Percentiles rank a stretch among this genome's conserved stretches.
These are phyloP conservation scores for Coregonus clupeaformis DNA, from an alignment of 2,113 vertebrate species.

Conservation along the genomic window DNA sequence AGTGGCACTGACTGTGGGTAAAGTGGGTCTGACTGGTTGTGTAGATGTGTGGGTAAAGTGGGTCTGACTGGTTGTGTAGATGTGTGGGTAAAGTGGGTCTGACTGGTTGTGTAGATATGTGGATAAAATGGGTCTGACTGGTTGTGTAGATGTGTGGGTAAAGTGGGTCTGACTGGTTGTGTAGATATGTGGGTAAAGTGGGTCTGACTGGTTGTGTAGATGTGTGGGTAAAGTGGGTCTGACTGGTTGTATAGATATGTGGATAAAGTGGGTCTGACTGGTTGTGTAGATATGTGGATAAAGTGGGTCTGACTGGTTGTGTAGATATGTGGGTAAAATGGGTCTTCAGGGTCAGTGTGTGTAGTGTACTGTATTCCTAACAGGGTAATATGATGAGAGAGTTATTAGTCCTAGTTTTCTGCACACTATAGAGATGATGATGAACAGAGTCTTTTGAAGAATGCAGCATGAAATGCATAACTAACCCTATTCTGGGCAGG, in stretches of 20 bases:
- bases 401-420: conserved; percentile 53
- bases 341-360: conserved; percentile 57
- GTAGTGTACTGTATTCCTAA: conserved; percentile 48
- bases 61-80: too few species aligned
- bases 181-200: too few species aligned
- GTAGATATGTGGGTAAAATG: conserved; percentile 51
- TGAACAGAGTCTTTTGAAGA: conserved; percentile 45
- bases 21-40: too few species aligned
- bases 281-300: too few species aligned
- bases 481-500: neutral
- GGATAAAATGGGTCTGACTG: too few species aligned
- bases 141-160: conserved; percentile 42
- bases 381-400: conserved; percentile 43
- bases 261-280: conserved; percentile 10
- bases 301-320: neutral
- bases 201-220: too few species aligned
- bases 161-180: conserved; percentile 36
- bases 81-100: conserved; percentile 24
- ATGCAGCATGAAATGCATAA: conserved; percentile 35
- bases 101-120: too few species aligned
- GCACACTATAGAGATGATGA: conserved; percentile 58
- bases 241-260: conserved; percentile 22
- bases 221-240: too few species aligned
- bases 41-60: too few species aligned
- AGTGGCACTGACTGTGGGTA: too few species aligned